A percentile compares a stretch with the other conserved stretches of the same genome.
Conservation (phyloP, 2,797 vertebrate species). For the Chiroxiphia lanceolata region DNA sequence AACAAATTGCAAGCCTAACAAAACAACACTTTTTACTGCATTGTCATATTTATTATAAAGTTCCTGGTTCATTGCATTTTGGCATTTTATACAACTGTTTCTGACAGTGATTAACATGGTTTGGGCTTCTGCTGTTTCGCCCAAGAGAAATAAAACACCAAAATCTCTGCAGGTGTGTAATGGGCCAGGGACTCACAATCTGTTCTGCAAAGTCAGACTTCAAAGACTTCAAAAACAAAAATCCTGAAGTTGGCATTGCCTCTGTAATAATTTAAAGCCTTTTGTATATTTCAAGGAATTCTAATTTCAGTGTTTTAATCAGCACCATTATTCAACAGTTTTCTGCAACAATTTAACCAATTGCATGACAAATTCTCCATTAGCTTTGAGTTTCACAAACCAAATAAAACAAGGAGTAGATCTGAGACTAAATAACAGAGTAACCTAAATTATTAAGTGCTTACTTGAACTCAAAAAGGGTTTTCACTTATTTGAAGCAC, state of each 20-base stretch:
- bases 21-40: conserved; percentile 75
- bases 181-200: conserved; percentile 86
- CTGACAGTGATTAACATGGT: conserved; percentile 85
- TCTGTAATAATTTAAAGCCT: conserved; percentile 61
- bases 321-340: conserved; percentile 29
- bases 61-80: conserved; percentile 78
- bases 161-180: conserved; percentile 86
- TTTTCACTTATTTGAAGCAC: conserved; percentile 68
- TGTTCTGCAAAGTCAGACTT: conserved; percentile 84
- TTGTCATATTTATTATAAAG: conserved; percentile 82
- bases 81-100: conserved; percentile 84
- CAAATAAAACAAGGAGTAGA: not conserved
- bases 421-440: not conserved
- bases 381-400: not conserved
- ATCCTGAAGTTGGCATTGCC: conserved; percentile 70
- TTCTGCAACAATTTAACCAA: conserved; percentile 53
- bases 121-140: conserved; percentile 78
- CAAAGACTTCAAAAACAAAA: conserved; percentile 78
- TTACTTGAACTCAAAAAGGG: conserved; percentile 58
- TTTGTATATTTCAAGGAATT: conserved; percentile 69
- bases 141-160: conserved; percentile 84
- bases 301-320: conserved; percentile 59
- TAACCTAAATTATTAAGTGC: conserved; percentile 53
- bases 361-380: not conserved
- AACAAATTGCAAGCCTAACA: conserved; percentile 74